Percentiles rank a stretch among this genome's conserved stretches.
Conservation (phyloP, 1,140 invertebrate genomes). For the Oryctes rhinoceros region DNA sequence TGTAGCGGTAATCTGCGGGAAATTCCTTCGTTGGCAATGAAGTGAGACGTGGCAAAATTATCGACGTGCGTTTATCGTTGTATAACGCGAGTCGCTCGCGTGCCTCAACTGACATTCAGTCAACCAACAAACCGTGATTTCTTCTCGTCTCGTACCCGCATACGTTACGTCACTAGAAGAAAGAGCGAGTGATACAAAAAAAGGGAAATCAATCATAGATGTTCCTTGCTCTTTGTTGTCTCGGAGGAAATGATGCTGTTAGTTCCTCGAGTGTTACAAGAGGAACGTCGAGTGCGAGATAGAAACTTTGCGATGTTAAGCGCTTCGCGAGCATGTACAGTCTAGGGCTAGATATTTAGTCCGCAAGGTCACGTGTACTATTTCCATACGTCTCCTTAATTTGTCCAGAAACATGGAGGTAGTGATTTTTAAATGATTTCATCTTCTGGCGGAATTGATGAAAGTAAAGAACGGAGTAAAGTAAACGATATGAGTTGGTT, state of each 20-base stretch:
- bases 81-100: neutral
- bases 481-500: no score
- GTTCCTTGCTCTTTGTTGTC: conserved; percentile 23
- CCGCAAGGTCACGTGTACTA: no score
- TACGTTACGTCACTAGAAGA: neutral
- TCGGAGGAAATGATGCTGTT: conserved; percentile 9
- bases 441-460: neutral
- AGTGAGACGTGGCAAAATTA: conserved; percentile 9
- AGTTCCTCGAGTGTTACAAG: neutral
- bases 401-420: no score
- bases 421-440: no score
- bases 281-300: neutral
- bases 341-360: no score
- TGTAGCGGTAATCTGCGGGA: neutral
- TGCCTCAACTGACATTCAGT: neutral
- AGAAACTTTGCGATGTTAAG: neutral
- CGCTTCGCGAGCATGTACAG: neutral
- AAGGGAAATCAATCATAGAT: conserved; percentile 35
- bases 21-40: conserved; percentile 7
- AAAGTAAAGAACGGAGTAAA: neutral
- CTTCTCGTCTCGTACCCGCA: neutral
- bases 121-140: conserved; percentile 23
- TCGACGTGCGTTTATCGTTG: neutral
- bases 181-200: neutral
- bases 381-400: no score